These are phyloP conservation scores for Mythimna pallens DNA, from an alignment of 2,888 invertebrate species.

Conservation along the genomic window DNA sequence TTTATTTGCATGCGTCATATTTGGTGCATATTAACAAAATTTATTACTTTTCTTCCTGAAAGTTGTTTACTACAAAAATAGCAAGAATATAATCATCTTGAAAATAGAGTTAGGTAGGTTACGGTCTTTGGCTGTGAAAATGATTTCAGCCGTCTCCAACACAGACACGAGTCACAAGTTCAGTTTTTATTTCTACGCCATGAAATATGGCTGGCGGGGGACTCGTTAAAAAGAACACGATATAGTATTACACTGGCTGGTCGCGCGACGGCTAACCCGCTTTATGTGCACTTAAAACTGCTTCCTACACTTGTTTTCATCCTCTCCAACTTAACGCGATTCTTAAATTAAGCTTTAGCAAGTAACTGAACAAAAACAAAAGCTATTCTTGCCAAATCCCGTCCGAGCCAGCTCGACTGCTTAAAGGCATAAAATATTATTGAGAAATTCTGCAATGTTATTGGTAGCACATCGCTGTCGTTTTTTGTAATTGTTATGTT, in stretches of 20 bases:
- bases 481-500: neutral
- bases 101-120: conserved; percentile 40
- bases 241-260: conserved; percentile 83
- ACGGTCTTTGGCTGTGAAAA: conserved; percentile 60
- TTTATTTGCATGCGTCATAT: neutral
- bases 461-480: neutral
- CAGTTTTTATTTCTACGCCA: conserved; percentile 81
- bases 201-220: conserved; percentile 82
- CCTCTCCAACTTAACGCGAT: conserved; percentile 84
- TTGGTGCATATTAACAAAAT: neutral
- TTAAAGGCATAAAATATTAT: conserved; percentile 20
- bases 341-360: conserved; percentile 84
- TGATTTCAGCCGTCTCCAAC: conserved; percentile 66
- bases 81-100: conserved; percentile 17
- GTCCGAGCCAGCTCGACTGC: conserved; percentile 36
- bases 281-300: conserved; percentile 88
- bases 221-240: conserved; percentile 87
- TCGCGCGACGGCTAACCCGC: conserved; percentile 80
- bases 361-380: conserved; percentile 76
- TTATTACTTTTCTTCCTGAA: neutral
- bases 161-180: conserved; percentile 72
- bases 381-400: conserved; percentile 66
- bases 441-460: conserved; percentile 1
- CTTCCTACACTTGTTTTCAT: conserved; percentile 83
- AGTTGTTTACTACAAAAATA: neutral